A percentile compares a stretch with the other conserved stretches of the same genome.
Evolutionary conservation across 2,888 invertebrate genomes (phyloP).

Genomic region (Lacanobia oleracea): DNA sequence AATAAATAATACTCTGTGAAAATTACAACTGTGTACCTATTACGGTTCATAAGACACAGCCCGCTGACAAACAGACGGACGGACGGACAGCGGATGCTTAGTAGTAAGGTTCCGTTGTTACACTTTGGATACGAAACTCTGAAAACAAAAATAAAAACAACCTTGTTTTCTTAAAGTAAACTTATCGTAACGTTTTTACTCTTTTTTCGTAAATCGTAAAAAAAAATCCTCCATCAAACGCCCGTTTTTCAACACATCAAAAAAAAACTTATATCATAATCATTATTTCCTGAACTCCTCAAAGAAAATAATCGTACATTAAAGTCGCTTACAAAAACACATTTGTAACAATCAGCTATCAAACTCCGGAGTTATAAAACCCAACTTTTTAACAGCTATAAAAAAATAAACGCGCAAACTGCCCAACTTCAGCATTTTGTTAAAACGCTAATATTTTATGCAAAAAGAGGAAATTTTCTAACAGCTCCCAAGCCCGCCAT

Average conservation of each 20-base stretch:
- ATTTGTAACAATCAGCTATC: constrained; percentile 50
- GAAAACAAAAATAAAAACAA: too few species aligned
- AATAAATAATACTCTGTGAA: too few species aligned
- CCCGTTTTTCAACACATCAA: constrained; percentile 1
- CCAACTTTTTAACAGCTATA: constrained; percentile 48
- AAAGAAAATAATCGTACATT: constrained; percentile 27
- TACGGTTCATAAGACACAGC: too few species aligned
- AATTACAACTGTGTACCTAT: too few species aligned
- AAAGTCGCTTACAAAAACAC: constrained; percentile 37
- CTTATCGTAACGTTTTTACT: background rate
- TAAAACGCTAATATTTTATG: constrained; percentile 50
- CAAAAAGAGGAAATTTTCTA: constrained; percentile 32
- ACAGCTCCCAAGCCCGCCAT: constrained; percentile 47
- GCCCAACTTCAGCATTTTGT: constrained; percentile 43
- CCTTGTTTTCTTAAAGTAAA: background rate
- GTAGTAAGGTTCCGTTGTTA: too few species aligned
- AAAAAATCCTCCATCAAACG: constrained; percentile 7
- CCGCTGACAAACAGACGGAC: too few species aligned
- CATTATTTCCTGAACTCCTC: constrained; percentile 11
- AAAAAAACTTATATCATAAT: constrained; percentile 42
- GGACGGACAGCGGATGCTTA: too few species aligned
- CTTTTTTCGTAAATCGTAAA: background rate
- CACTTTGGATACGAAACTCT: too few species aligned
- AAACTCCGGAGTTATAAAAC: constrained; percentile 36
- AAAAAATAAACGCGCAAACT: constrained; percentile 44